Base-by-base conservation (phyloP, 2,797 vertebrate species). In the Sebastes trivittatus region DNA sequence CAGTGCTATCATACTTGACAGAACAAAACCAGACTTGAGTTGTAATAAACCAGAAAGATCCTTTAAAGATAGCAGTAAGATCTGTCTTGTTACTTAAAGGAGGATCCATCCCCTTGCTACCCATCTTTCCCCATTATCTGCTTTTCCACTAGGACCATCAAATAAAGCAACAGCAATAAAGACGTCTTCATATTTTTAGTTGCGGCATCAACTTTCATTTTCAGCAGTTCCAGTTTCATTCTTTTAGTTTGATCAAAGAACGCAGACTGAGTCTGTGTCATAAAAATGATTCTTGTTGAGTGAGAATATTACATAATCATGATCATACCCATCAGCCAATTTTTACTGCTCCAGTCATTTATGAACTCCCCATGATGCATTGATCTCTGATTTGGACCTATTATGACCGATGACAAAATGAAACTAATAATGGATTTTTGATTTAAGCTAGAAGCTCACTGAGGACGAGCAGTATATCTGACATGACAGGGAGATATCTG, bases 351-450 rank as follows among this genome's bases (percentile, higher is more conserved):
- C 20, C 34, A 56, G 75, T 83, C 83, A 88, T 93, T 88, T 88
- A 91, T 91, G 87, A 80, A 86, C 82, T 80, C 27, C 7, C 72
- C 9, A 52, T 55, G 63, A 88, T 60, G 65, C 79, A 91, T 88
- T 72, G 86, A 89, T 91, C 81, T 78, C 75, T 85, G 80, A 90
- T 93, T 91, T 81, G 70, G 49, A 52, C 65, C 77, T 68, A 81
- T 91, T 85, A 90, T 88, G 77, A 79, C 80, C 20, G 29, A 88
- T 89, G 87, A 83, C 82, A 89, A 85, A 86, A 84, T 85, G 42
- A 90, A 89, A 87, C 77, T 82, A 78, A 83, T 88, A 87, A 92
- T 89, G 82, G 87, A 91, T 91, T 93, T 92, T 88, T 89, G 80
- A 91, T 90, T 92, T 88, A 91, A 72, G 70, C 79, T 52, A 52